These are phyloP conservation scores for Tokudaia tokunoshimensis DNA, from an alignment of 2,797 vertebrate genomes.

Conservation along the genomic window DNA sequence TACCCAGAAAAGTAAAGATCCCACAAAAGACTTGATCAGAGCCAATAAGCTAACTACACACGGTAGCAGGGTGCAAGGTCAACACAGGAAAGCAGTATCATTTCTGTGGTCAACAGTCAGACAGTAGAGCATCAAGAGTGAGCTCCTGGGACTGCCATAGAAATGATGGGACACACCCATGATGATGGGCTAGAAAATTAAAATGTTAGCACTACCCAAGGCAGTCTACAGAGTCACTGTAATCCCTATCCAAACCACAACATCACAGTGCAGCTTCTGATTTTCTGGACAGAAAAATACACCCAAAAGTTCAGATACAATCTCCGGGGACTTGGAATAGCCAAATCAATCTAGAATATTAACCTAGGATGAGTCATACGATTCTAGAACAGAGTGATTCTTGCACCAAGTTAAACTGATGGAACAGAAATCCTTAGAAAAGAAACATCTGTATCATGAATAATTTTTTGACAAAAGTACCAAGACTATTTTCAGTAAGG, in stretches of 20 bases:
- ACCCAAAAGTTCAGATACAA: neutral
- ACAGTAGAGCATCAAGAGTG: neutral
- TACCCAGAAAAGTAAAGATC: neutral
- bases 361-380: neutral
- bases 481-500: neutral
- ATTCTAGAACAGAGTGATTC: neutral
- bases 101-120: neutral
- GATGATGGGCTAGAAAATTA: neutral
- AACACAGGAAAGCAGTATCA: neutral
- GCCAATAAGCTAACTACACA: neutral
- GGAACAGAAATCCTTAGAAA: neutral
- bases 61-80: neutral
- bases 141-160: neutral
- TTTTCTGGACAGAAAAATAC: neutral
- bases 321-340: neutral
- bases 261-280: neutral
- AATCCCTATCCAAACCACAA: neutral
- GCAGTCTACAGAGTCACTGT: neutral
- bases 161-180: neutral
- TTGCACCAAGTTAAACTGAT: neutral
- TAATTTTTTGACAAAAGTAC: neutral
- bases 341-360: constrained; percentile 2
- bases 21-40: neutral
- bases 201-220: neutral
- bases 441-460: neutral